Evolutionary conservation across 2,797 vertebrate species (phyloP), one percentile per base, ranked within the genome.

Genomic region (Salarias fasciatus): DNA sequence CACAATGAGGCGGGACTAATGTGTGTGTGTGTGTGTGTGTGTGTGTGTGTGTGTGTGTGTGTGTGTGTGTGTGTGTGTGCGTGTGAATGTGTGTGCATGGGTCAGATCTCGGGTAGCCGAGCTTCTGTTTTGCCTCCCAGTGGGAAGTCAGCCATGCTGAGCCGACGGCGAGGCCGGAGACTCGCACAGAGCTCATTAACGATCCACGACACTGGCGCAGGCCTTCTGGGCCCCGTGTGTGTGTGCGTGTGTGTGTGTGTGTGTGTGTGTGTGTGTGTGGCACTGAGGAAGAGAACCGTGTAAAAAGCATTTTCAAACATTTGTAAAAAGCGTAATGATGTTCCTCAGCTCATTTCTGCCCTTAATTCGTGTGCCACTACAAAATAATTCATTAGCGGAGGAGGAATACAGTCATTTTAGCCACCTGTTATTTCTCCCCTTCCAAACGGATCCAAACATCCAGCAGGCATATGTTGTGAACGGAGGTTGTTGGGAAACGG

Each of bases 141-240:
- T 5, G n/a, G 79, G 82, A 59, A 72, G 67, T 44, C 33, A 55
- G 51, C 64, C 71, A 43, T 67, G 79, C 77, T 71, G 77, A 80
- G 79, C 74, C 10, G 24, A 55, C 37, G 77, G 86, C 65, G 10
- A 77, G 33, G 71, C 77, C 63, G 0, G 31, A 56, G 70, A 63
- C 59, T 43, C 52, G 60, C 44, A 40, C 63, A 60, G 79, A 69
- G 85, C 79, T 86, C 80, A 79, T 83, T 89, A 89, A 82, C 59
- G 79, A 80, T 77, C 70, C 54, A 53, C 44, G 11, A 64, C 73
- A 57, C 67, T 63, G 51, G 15, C 60, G 45, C 41, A 58, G 41
- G 47, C 63, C 72, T 68, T 47, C 13, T 45, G 53, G 66, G 54
- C 68, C 51, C 15, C 12, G 53, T 40, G 15, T 40, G n/a, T 40